phyloP scores from a whole-genome alignment of 2,888 invertebrate species.

The Agrilus mali region DNA sequence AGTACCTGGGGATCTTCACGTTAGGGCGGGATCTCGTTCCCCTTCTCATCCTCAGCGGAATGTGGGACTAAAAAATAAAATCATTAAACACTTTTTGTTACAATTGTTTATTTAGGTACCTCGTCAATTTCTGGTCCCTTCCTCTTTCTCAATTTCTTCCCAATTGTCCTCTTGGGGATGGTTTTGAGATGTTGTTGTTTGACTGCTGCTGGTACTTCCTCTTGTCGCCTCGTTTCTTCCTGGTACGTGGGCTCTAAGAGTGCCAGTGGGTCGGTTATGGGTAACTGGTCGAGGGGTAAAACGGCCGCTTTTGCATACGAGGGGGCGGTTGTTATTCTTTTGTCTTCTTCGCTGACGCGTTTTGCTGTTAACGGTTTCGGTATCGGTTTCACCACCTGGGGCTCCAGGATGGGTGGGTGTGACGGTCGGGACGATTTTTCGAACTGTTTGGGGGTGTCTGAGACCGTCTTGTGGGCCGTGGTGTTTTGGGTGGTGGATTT shows the following conservation, averaged over 20 bases:
- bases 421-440: not conserved
- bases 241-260: constrained; percentile 27
- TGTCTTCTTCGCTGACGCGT: constrained; percentile 5
- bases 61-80: constrained; percentile 24
- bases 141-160: constrained; percentile 17
- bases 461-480: not conserved
- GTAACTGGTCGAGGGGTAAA: constrained; percentile 3
- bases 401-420: not conserved
- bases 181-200: constrained; percentile 1
- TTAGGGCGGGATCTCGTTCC: constrained; percentile 32
- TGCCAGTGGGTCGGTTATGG: constrained; percentile 21
- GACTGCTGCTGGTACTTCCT: constrained; percentile 9
- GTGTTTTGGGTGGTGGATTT: constrained; percentile 2
- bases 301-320: constrained; percentile 4
- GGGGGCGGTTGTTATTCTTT: not conserved
- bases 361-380: constrained; percentile 7
- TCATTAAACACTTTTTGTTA: not conserved
- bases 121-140: constrained; percentile 16
- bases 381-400: not conserved
- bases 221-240: constrained; percentile 18
- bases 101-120: constrained; percentile 9
- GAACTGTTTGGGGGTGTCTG: no score
- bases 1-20: constrained; percentile 31
- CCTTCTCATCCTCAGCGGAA: constrained; percentile 25
- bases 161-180: constrained; percentile 10